Base-by-base conservation (phyloP, 2,888 invertebrate species). In the Blastobasis lacticolella region DNA sequence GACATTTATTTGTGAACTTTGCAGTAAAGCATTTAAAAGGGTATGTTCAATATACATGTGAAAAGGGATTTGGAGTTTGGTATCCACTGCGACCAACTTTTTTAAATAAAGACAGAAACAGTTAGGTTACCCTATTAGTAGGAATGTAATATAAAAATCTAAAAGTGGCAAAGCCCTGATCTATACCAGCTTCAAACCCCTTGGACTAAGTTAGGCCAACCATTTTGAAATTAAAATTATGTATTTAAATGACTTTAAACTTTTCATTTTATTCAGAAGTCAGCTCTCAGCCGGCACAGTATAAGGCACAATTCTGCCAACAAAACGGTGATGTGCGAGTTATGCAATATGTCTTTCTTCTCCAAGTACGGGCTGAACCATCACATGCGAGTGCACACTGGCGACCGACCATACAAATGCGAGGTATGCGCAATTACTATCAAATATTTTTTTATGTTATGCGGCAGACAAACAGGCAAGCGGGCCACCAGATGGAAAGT, bases 381-480 rank as follows among this genome's bases (percentile, higher is more conserved):
- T 54, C 84, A 85, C 50, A 61, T 73, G 64, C 69, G 83, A 4
- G 73, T 83, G 1, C 84, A 84, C 55, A 83, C 83, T 0, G 70
- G 79, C 6, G 84, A 83, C 54, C 58, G 83, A 2, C 84, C 84
- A 0, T 85, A 62, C 58, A 81, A 67, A 43, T 85, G 84, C 54
- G 78, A 83, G 75, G 81, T 83, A 60, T 53, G 50, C 47, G 9
- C 5, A 38, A 10, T 23, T 23, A 23, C 23, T 23, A 1, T n/a
- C 9, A 46, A 6, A 9, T n/a, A 2, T 23, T 23, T 23, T 23
- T 23, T 23, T 23, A 3, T 23, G 23, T 23, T 23, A n/a, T n/a
- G 23, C 23, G 23, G 23, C 23, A 23, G 23, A 23, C 23, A 23
- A 23, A 3, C 23, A 2, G 23, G 3, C 23, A 23, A 23, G 23